A percentile compares a stretch with the other conserved stretches of the same genome.
Evolutionary conservation across 2,888 invertebrate species (phyloP).

Genomic region (Dendrolimus houi): DNA sequence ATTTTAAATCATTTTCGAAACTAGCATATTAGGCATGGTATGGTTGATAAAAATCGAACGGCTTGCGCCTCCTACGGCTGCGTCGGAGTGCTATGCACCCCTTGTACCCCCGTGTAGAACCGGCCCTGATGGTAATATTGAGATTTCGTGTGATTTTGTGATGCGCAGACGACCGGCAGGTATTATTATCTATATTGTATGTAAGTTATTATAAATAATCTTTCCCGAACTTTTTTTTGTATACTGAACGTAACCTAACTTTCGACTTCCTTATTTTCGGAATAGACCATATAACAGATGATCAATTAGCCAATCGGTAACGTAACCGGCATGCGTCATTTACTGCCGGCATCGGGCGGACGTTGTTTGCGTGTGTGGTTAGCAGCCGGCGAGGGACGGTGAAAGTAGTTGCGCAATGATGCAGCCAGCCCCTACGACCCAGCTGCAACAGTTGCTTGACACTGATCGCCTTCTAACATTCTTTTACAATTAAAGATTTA

Average conservation of each 20-base stretch:
- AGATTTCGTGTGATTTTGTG: too few relatives aligned
- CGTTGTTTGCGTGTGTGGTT: constrained; percentile 27
- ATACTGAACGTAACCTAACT: constrained; percentile 14
- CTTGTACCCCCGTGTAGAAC: too few relatives aligned
- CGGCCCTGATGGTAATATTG: too few relatives aligned
- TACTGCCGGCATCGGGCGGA: constrained; percentile 4
- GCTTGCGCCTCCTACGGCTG: too few relatives aligned
- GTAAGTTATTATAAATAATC: too few relatives aligned
- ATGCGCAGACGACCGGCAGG: too few relatives aligned
- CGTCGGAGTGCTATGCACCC: too few relatives aligned
- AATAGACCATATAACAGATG: constrained; percentile 12
- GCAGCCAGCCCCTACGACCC: constrained; percentile 31
- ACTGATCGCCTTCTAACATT: neutral
- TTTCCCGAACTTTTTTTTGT: too few relatives aligned
- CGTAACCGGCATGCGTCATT: constrained; percentile 3
- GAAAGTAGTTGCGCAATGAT: constrained; percentile 69
- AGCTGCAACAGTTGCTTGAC: constrained; percentile 24
- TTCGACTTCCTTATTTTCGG: constrained; percentile 22
- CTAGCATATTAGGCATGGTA: too few relatives aligned
- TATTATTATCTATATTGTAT: too few relatives aligned
- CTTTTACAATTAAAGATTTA: neutral
- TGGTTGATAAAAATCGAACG: too few relatives aligned
- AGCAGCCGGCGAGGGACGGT: constrained; percentile 35
- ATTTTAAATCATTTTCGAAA: too few relatives aligned
- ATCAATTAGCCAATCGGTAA: constrained; percentile 2